Evolutionary conservation across 1,140 invertebrate species (phyloP).

Genomic region (Pemphigus obesinymphae): DNA sequence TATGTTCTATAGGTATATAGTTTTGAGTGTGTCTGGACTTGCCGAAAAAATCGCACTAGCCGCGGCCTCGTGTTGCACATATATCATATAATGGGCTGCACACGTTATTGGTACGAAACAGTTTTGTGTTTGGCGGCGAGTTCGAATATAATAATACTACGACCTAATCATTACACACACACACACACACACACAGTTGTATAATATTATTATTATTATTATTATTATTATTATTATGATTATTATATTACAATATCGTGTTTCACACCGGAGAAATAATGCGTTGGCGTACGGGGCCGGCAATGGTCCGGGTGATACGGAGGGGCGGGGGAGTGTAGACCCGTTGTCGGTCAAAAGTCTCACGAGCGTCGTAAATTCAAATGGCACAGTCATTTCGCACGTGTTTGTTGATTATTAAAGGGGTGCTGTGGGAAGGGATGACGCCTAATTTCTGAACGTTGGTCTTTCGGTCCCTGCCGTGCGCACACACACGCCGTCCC

Average conservation of each 20-base stretch:
- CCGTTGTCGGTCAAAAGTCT: slow-evolving; percentile 35
- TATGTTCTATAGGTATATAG: too few relatives aligned
- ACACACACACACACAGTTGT: background rate
- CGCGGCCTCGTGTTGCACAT: too few relatives aligned
- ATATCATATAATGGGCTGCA: too few relatives aligned
- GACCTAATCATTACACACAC: background rate
- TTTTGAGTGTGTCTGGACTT: too few relatives aligned
- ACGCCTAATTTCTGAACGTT: background rate
- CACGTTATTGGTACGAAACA: too few relatives aligned
- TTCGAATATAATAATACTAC: too few relatives aligned
- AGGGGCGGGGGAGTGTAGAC: background rate
- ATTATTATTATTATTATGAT: too few relatives aligned
- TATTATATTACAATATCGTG: too few relatives aligned
- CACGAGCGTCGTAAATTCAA: slow-evolving; percentile 17
- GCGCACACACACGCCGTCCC: background rate
- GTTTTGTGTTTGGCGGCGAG: too few relatives aligned
- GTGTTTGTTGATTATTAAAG: slow-evolving; percentile 19
- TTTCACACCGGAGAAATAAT: background rate
- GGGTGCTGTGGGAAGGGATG: background rate
- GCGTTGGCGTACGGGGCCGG: background rate
- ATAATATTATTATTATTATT: background rate
- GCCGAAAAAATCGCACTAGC: too few relatives aligned
- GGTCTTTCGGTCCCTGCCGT: background rate
- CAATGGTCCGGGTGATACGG: background rate
- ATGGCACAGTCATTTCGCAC: slow-evolving; percentile 5